Evolutionary conservation across 2,113 vertebrate species (phyloP), one percentile per base, ranked within the genome.

Genomic region (Pleuronectes platessa): DNA sequence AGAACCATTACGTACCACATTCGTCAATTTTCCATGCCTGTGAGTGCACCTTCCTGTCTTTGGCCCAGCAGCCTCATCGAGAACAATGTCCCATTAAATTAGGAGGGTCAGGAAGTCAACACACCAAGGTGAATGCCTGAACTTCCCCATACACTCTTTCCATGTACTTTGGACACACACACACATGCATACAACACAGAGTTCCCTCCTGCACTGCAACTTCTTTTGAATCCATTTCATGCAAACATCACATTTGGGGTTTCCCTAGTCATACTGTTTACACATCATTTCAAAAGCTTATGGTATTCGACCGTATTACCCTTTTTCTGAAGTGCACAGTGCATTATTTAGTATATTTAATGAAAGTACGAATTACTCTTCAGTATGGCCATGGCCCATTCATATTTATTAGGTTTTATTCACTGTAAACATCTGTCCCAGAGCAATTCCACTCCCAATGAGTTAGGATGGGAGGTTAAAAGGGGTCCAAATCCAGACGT

Each of bases 71-170:
- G 82, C 76, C 65, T 72, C 59, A 17, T 26, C 7, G 70, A 91
- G 88, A 94, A 94, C 93, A 94, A 94, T 94, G 92, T 89, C 84
- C 89, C 83, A 90, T 93, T 93, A 93, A 92, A 87, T 88, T 68
- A 89, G 90, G 88, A 87, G 89, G 73, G 90, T 92, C 83, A 83
- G 92, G 90, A 92, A 89, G 86, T 88, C 85, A 87, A 59, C 82
- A 85, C 76, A 87, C 85, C 56, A 86, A 88, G 87, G 90, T 92
- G 90, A 90, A 89, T 90, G 88, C 76, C 79, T 92, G 58, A 81
- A 88, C 91, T 91, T 93, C 91, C 92, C 66, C 66, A 75, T 61
- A 85, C 78, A 78, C 51, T 85, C 66, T 90, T 91, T 91, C 91
- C 91, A 92, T 88, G 81, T 78, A 64, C 81, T 83, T 24, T 45